phyloP scores from a whole-genome alignment of 1,140 invertebrate genomes.

The Chelonus insularis region DNA sequence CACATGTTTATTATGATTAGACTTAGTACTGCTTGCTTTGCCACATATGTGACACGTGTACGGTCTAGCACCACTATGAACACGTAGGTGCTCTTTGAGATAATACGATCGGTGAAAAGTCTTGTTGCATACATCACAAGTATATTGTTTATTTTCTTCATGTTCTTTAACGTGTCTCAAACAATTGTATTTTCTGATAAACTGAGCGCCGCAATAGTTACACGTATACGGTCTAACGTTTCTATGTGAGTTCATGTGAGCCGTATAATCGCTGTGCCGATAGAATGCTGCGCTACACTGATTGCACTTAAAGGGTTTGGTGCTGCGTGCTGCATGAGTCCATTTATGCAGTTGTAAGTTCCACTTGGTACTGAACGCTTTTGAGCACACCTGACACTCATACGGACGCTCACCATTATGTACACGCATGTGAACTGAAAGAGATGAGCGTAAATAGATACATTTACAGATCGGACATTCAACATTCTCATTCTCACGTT shows the following conservation, averaged over 20 bases:
- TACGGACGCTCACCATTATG: conserved; percentile 76
- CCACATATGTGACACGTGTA: conserved; percentile 85
- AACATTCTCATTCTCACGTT: conserved; percentile 69
- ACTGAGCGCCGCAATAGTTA: conserved; percentile 91
- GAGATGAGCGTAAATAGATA: conserved; percentile 75
- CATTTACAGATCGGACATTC: conserved; percentile 80
- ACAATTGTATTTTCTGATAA: conserved; percentile 91
- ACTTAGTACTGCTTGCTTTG: conserved; percentile 83
- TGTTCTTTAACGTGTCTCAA: conserved; percentile 89
- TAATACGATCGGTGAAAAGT: conserved; percentile 86
- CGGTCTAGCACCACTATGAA: conserved; percentile 81
- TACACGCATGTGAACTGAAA: conserved; percentile 79
- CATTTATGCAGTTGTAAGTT: conserved; percentile 85
- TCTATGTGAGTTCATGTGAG: conserved; percentile 83
- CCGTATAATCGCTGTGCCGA: conserved; percentile 75
- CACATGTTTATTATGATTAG: conserved; percentile 86
- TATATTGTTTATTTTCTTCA: conserved; percentile 84
- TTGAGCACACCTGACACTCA: conserved; percentile 80
- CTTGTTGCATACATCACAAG: conserved; percentile 85
- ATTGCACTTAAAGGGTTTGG: conserved; percentile 84
- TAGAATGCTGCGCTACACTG: conserved; percentile 82
- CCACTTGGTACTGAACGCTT: conserved; percentile 85
- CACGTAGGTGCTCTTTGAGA: conserved; percentile 81
- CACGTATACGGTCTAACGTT: conserved; percentile 83
- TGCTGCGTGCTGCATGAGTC: conserved; percentile 81